These are phyloP conservation scores for Cylas formicarius DNA, from an alignment of 1,140 invertebrate species.

Conservation along the genomic window DNA sequence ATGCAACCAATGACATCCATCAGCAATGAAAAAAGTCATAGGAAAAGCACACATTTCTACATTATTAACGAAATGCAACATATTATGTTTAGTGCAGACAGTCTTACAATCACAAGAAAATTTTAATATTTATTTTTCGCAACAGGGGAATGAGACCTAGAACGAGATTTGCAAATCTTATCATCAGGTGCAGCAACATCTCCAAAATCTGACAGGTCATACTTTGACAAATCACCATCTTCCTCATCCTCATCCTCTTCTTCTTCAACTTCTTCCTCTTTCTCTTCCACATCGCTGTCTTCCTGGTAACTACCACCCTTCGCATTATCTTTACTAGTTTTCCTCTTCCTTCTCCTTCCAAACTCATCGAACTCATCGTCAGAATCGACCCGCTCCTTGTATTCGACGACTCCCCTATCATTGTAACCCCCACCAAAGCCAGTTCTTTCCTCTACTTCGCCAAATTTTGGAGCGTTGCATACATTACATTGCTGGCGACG, in stretches of 20 bases:
- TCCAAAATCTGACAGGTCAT: conserved; percentile 70
- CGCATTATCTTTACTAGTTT: conserved; percentile 40
- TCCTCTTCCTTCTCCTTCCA: conserved; percentile 78
- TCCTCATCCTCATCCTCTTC: conserved; percentile 58
- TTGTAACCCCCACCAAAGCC: conserved; percentile 88
- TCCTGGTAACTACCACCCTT: conserved; percentile 38
- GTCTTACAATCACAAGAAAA: neutral
- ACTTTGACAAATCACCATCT: conserved; percentile 73
- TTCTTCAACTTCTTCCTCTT: conserved; percentile 45
- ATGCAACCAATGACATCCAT: neutral
- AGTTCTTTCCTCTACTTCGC: conserved; percentile 74
- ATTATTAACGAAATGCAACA: too few species aligned
- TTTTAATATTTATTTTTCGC: conserved; percentile 1
- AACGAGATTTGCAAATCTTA: conserved; percentile 27
- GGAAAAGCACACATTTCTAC: too few species aligned
- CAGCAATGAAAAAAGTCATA: neutral
- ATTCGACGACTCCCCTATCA: conserved; percentile 88
- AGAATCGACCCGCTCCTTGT: conserved; percentile 76
- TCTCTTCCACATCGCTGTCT: conserved; percentile 40
- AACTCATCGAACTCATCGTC: conserved; percentile 95
- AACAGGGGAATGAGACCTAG: conserved; percentile 20
- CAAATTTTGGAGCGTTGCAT: conserved; percentile 97
- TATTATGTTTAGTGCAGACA: neutral
- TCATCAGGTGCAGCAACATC: conserved; percentile 41
- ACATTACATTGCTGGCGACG: conserved; percentile 94